These are phyloP conservation scores for Machimus atricapillus DNA, from an alignment of 2,888 invertebrate genomes.

Conservation along the genomic window DNA sequence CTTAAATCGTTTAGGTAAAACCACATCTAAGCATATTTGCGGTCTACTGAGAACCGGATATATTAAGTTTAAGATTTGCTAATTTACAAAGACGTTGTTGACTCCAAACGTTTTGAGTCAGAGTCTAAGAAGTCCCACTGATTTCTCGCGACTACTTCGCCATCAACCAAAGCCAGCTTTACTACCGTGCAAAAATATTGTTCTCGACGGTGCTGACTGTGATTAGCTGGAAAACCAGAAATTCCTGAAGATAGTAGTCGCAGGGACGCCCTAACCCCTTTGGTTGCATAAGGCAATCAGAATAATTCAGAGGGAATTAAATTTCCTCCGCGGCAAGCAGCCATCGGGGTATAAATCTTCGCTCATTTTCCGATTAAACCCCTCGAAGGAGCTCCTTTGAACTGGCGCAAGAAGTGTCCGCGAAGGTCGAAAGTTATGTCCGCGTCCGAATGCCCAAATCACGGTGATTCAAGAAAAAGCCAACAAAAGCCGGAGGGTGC, in stretches of 20 bases:
- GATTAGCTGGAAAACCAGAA: background rate
- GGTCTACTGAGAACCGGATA: background rate
- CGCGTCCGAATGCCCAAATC: background rate
- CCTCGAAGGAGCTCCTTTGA: background rate
- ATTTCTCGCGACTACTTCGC: background rate
- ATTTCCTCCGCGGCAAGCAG: background rate
- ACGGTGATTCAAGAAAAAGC: background rate
- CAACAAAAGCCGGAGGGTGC: constrained; percentile 7
- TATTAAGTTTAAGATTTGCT: background rate
- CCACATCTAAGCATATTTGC: background rate
- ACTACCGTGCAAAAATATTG: background rate
- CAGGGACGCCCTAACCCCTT: background rate
- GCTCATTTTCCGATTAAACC: constrained; percentile 3
- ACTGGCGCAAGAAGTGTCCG: background rate
- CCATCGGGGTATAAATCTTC: background rate
- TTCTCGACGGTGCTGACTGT: background rate
- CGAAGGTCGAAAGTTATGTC: constrained; percentile 29
- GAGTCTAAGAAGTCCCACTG: background rate
- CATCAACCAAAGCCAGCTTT: background rate
- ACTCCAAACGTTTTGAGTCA: background rate
- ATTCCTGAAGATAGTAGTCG: background rate
- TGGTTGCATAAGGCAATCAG: background rate
- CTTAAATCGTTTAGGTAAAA: too few relatives aligned
- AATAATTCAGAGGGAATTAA: background rate
- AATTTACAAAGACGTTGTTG: background rate